These are phyloP conservation scores for Oreochromis aureus DNA, from an alignment of 2,113 vertebrate species.

Conservation along the genomic window DNA sequence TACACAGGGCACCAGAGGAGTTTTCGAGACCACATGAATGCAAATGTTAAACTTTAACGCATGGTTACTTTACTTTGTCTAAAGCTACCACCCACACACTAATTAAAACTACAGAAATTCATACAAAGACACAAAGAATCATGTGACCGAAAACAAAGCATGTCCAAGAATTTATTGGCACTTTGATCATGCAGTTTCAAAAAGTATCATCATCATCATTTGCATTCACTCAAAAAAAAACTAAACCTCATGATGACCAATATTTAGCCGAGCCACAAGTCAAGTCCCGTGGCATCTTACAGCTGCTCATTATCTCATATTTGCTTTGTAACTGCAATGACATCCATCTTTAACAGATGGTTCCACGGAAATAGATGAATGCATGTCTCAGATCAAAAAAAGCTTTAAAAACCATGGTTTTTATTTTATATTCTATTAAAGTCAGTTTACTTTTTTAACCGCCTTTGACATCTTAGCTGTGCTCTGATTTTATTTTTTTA, in stretches of 20 bases:
- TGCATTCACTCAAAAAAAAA: slow-evolving; percentile 28
- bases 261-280: neutral
- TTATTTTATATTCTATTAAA: neutral
- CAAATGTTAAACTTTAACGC: slow-evolving; percentile 53
- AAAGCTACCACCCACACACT: slow-evolving; percentile 38
- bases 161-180: slow-evolving; percentile 26
- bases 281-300: slow-evolving; percentile 9
- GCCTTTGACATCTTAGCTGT: neutral
- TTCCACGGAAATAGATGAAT: neutral
- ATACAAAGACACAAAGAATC: neutral
- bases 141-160: slow-evolving; percentile 35
- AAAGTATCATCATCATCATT: slow-evolving; percentile 23
- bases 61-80: slow-evolving; percentile 36
- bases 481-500: neutral
- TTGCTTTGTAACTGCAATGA: neutral
- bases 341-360: neutral
- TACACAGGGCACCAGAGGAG: neutral
- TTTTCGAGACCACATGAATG: slow-evolving; percentile 33
- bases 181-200: slow-evolving; percentile 24
- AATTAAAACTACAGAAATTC: slow-evolving; percentile 27
- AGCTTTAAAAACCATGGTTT: neutral
- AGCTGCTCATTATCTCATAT: neutral
- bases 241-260: slow-evolving; percentile 22
- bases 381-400: neutral
- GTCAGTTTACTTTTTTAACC: neutral